These are phyloP conservation scores for Helarctos malayanus DNA, from an alignment of 2,797 vertebrate genomes.

Conservation along the genomic window DNA sequence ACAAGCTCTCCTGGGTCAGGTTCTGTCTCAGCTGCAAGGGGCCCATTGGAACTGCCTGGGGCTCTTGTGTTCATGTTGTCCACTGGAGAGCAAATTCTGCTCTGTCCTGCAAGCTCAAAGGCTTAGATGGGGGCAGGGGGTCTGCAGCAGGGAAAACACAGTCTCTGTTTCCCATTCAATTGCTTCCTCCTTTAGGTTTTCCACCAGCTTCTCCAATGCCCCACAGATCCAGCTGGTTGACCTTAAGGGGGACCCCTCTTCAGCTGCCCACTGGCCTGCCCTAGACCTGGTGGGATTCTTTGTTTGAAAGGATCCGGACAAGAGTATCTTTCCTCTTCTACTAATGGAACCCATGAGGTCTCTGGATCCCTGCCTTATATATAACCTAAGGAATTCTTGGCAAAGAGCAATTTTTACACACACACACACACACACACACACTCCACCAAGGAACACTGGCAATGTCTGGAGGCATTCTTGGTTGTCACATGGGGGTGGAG, in stretches of 20 bases:
- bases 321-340: background rate
- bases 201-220: background rate
- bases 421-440: background rate
- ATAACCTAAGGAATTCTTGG: background rate
- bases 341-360: background rate
- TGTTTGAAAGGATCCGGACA: background rate
- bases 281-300: background rate
- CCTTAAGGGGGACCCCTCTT: background rate
- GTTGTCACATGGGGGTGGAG: background rate
- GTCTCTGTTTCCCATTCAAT: background rate
- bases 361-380: background rate
- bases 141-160: background rate
- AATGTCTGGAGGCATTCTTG: background rate
- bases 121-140: rapidly evolving
- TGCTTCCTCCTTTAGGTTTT: background rate
- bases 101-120: background rate
- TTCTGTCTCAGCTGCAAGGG: background rate
- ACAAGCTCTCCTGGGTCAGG: background rate
- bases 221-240: too few relatives aligned
- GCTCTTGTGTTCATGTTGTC: background rate
- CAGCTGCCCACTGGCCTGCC: background rate
- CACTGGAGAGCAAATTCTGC: background rate
- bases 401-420: background rate
- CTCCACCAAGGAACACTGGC: background rate
- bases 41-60: background rate